A percentile compares a stretch with the other conserved stretches of the same genome.
Conservation (phyloP, 2,888 invertebrate genomes). For the Ochropacha duplaris region DNA sequence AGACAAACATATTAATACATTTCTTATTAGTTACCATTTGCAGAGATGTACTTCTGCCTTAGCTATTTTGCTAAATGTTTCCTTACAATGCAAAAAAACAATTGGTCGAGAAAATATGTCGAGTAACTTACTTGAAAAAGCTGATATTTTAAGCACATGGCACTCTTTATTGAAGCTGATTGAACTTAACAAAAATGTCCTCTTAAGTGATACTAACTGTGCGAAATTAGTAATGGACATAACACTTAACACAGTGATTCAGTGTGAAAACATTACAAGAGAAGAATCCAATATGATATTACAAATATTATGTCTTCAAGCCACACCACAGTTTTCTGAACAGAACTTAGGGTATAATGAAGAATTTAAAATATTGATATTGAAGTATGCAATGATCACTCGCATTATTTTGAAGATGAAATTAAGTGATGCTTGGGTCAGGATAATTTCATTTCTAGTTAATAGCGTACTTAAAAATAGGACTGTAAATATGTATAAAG, state of each 20-base stretch:
- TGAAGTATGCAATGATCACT: slow-evolving; percentile 51
- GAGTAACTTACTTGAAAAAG: slow-evolving; percentile 29
- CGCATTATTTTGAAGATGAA: slow-evolving; percentile 41
- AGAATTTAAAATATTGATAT: slow-evolving; percentile 34
- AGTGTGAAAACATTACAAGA: slow-evolving; percentile 33
- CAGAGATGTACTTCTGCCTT: slow-evolving; percentile 50
- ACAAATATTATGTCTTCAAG: slow-evolving; percentile 55
- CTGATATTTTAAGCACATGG: slow-evolving; percentile 36
- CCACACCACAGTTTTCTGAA: slow-evolving; percentile 36
- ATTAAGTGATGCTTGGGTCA: slow-evolving; percentile 46
- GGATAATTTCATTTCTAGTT: slow-evolving; percentile 35
- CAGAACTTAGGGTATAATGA: slow-evolving; percentile 35
- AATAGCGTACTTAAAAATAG: slow-evolving; percentile 46
- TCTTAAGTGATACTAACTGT: slow-evolving; percentile 36
- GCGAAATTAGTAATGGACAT: slow-evolving; percentile 45
- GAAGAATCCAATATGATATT: slow-evolving; percentile 41
- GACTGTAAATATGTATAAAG: slow-evolving; percentile 27
- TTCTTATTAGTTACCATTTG: slow-evolving; percentile 54
- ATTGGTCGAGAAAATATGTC: not conserved
- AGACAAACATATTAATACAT: slow-evolving; percentile 43
- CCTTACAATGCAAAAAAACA: slow-evolving; percentile 17
- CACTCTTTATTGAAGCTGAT: slow-evolving; percentile 43
- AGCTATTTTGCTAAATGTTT: slow-evolving; percentile 49
- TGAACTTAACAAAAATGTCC: slow-evolving; percentile 34
- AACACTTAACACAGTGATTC: slow-evolving; percentile 38